Conservation (phyloP, 1,140 invertebrate genomes). For the Lithobius niger region DNA sequence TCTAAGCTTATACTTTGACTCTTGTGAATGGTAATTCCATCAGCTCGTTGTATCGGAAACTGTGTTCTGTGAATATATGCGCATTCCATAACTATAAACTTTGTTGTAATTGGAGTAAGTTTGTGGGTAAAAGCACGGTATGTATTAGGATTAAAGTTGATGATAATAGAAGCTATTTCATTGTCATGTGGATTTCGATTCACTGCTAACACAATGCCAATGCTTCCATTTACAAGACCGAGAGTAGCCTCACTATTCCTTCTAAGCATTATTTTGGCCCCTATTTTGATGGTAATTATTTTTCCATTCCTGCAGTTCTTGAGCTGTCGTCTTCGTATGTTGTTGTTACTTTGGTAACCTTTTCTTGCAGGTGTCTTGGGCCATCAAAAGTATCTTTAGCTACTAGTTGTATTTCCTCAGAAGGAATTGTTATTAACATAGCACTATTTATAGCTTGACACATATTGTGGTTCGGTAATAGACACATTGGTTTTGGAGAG, state of each 20-base stretch:
- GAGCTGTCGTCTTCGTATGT: not conserved
- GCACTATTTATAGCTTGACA: not conserved
- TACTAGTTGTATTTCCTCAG: too few relatives aligned
- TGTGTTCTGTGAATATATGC: slow-evolving; percentile 24
- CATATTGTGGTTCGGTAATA: not conserved
- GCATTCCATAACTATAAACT: not conserved
- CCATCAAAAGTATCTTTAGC: too few relatives aligned
- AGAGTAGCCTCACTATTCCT: not conserved
- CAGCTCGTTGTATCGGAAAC: slow-evolving; percentile 29
- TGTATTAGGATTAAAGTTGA: slow-evolving; percentile 2
- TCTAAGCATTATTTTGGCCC: slow-evolving; percentile 1
- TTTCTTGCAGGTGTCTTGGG: too few relatives aligned
- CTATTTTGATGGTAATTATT: slow-evolving; percentile 3
- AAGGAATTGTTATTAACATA: slow-evolving; percentile 2
- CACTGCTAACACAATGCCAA: not conserved
- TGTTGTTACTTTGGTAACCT: not conserved
- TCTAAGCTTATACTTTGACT: too few relatives aligned
- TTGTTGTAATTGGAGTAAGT: not conserved
- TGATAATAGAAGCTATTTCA: not conserved
- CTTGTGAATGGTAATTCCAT: slow-evolving; percentile 31
- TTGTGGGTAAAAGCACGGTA: not conserved
- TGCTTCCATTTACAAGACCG: slow-evolving; percentile 1
- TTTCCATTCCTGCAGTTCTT: not conserved
- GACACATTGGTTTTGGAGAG: not conserved
- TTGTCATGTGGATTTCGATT: not conserved